Conservation (phyloP, 2,113 vertebrate genomes). For the Dasyurus viverrinus region DNA sequence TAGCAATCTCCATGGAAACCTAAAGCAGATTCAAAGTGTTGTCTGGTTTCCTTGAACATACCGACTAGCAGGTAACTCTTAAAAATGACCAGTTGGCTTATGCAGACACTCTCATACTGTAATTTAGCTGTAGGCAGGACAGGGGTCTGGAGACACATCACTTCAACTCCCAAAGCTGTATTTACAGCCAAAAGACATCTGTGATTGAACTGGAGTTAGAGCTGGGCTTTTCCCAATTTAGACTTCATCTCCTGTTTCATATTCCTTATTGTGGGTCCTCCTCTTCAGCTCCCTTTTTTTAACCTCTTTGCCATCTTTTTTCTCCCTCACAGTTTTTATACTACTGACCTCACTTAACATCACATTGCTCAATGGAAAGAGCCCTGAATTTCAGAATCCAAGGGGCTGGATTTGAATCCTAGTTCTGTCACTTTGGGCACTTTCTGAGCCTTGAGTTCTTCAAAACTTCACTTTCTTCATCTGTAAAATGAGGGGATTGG, state of each 20-base stretch:
- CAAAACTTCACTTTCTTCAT: background rate
- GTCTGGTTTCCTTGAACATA: slow-evolving; percentile 12
- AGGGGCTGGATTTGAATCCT: background rate
- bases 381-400: background rate
- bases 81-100: background rate
- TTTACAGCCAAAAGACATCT: background rate
- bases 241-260: background rate
- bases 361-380: background rate
- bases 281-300: background rate
- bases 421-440: background rate
- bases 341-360: background rate
- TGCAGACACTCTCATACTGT: background rate
- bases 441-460: background rate
- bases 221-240: background rate
- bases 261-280: background rate
- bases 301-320: background rate
- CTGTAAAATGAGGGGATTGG: background rate
- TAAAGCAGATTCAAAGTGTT: slow-evolving; percentile 68
- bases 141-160: background rate
- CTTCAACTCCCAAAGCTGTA: background rate
- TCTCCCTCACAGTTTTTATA: background rate
- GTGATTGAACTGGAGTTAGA: background rate
- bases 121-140: background rate
- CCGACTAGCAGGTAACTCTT: slow-evolving; percentile 14
- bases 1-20: slow-evolving; percentile 84